Conservation (phyloP, 2,113 vertebrate genomes). For the Eulemur rufifrons region DNA sequence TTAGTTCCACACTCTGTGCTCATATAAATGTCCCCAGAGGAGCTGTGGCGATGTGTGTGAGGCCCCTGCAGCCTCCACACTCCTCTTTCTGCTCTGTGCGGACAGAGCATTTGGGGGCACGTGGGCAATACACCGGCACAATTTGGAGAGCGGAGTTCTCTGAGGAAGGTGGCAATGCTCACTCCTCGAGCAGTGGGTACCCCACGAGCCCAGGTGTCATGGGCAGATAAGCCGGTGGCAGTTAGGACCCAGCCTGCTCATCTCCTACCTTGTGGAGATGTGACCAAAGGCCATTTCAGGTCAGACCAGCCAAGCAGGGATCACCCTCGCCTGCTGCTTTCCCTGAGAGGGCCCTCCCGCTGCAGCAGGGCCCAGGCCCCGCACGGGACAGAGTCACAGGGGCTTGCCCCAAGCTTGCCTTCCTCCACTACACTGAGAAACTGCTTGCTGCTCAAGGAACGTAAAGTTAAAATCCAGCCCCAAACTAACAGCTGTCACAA, state of each 20-base stretch:
- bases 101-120: background rate
- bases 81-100: background rate
- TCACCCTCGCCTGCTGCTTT: rapidly evolving
- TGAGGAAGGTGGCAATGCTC: background rate
- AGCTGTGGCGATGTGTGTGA: background rate
- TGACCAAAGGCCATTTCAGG: background rate
- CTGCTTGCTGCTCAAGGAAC: background rate
- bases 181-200: background rate
- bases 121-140: rapidly evolving
- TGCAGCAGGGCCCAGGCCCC: background rate
- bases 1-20: background rate
- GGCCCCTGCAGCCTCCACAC: background rate
- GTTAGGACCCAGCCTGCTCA: background rate
- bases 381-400: background rate
- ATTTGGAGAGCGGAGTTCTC: background rate
- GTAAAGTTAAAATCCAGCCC: background rate
- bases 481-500: rapidly evolving
- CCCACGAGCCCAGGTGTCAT: background rate
- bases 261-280: background rate
- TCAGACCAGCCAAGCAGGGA: background rate
- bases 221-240: background rate
- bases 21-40: background rate
- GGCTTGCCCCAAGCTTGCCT: background rate
- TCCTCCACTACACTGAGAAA: background rate
- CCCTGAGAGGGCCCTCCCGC: background rate